A percentile compares a stretch with the other conserved stretches of the same genome.
Evolutionary conservation across 2,797 vertebrate genomes (phyloP).

Genomic region (Denticeps clupeoides): DNA sequence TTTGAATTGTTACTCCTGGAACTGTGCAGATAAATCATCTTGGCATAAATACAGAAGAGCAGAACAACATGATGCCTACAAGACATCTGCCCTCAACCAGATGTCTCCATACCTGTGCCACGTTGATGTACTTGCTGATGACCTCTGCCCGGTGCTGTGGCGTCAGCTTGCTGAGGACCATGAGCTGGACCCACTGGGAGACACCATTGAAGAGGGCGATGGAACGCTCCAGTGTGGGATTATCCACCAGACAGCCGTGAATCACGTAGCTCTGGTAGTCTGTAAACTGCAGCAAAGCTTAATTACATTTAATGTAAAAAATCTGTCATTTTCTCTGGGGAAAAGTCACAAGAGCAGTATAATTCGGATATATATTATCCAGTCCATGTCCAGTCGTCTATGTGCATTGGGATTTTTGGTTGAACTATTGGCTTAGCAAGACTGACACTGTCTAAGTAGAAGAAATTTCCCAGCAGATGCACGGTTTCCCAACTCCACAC

Average conservation of each 20-base stretch:
- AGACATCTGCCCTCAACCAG: not conserved
- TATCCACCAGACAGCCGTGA: slow-evolving; percentile 83
- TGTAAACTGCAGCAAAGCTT: slow-evolving; percentile 69
- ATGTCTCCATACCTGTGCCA: slow-evolving; percentile 74
- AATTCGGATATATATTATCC: too few relatives aligned
- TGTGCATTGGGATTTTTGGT: too few relatives aligned
- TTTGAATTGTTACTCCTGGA: too few relatives aligned
- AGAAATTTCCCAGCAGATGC: slow-evolving; percentile 28
- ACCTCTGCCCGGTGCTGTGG: slow-evolving; percentile 87
- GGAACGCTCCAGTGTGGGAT: slow-evolving; percentile 88
- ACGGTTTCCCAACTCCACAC: slow-evolving; percentile 22
- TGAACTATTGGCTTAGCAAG: too few relatives aligned
- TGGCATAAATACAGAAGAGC: too few relatives aligned
- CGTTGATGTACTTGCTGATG: slow-evolving; percentile 92
- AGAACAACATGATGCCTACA: too few relatives aligned
- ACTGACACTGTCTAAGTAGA: too few relatives aligned
- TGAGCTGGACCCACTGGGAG: slow-evolving; percentile 96
- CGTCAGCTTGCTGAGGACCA: slow-evolving; percentile 95
- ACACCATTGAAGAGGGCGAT: slow-evolving; percentile 91
- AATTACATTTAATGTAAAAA: not conserved
- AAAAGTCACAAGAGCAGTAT: too few relatives aligned
- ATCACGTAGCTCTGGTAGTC: slow-evolving; percentile 94
- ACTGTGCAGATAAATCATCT: too few relatives aligned
- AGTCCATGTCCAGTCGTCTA: too few relatives aligned
- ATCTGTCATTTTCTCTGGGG: too few relatives aligned